Evolutionary conservation across 2,113 vertebrate genomes (phyloP).

Genomic region (Syngnathus scovelli): DNA sequence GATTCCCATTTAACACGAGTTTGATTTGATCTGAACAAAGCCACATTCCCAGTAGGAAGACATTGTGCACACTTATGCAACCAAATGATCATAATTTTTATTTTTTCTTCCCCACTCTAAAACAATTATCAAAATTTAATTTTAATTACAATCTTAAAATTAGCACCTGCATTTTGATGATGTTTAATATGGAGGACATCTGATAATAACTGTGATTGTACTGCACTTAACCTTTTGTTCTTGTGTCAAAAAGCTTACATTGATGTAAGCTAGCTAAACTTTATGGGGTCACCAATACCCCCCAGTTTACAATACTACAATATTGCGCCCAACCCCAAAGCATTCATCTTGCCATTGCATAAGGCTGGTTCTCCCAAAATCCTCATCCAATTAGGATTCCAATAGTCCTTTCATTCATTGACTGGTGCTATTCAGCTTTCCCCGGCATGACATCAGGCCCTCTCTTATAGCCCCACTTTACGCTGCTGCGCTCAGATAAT

Average conservation of each 20-base stretch:
- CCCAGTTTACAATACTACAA: conserved; percentile 31
- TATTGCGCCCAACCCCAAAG: conserved; percentile 30
- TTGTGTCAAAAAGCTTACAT: conserved; percentile 14
- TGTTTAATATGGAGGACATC: background rate
- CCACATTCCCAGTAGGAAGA: background rate
- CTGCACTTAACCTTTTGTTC: conserved; percentile 2
- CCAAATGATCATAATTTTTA: background rate
- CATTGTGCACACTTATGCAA: too few species aligned
- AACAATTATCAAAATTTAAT: background rate
- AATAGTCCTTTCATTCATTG: conserved; percentile 66
- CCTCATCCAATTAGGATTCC: conserved; percentile 72
- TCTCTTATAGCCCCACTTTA: conserved; percentile 68
- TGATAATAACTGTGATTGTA: background rate
- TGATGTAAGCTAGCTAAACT: conserved; percentile 2
- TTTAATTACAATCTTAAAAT: conserved; percentile 5
- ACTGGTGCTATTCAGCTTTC: conserved; percentile 62
- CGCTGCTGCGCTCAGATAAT: conserved; percentile 66
- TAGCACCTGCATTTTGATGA: background rate
- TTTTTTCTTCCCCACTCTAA: background rate
- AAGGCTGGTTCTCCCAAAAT: conserved; percentile 63
- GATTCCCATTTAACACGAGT: background rate
- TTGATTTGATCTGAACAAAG: background rate
- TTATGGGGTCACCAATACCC: conserved; percentile 32
- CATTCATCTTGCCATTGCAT: conserved; percentile 66
- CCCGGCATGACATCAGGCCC: conserved; percentile 62